phyloP scores from a whole-genome alignment of 2,888 invertebrate species.

The Liopterus haemorrhoidalis region DNA sequence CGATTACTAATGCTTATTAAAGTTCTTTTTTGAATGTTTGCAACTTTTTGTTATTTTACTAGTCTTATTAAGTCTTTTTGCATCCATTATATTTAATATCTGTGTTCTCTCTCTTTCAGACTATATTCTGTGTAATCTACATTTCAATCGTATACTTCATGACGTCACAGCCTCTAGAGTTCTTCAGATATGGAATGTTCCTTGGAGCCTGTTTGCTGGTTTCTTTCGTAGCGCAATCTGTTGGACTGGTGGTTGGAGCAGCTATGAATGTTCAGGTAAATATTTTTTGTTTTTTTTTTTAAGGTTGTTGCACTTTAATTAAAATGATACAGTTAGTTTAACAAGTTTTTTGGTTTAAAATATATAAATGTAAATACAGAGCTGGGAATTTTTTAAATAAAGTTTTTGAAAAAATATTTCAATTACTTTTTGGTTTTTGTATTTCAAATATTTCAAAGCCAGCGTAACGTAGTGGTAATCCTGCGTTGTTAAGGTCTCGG shows the following conservation, averaged over 20 bases:
- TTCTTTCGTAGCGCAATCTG: constrained; percentile 91
- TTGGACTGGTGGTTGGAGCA: constrained; percentile 91
- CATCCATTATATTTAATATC: constrained; percentile 1
- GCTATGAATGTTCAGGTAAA: constrained; percentile 84
- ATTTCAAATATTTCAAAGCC: constrained; percentile 2
- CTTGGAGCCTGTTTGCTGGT: constrained; percentile 80
- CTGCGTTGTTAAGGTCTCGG: no score
- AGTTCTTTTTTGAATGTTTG: not conserved
- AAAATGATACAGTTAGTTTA: not conserved
- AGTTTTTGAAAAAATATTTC: not conserved
- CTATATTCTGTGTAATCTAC: constrained; percentile 88
- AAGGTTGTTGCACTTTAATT: constrained; percentile 10
- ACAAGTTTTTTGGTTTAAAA: not conserved
- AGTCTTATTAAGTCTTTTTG: constrained; percentile 3
- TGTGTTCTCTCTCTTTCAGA: no score
- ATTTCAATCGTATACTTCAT: constrained; percentile 89
- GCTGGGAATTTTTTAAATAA: constrained; percentile 3
- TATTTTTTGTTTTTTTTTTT: constrained; percentile 8
- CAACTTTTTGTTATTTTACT: not conserved
- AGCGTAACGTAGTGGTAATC: no score
- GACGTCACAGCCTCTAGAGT: constrained; percentile 86
- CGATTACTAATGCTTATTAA: no score
- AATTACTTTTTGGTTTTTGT: not conserved
- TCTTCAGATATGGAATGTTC: constrained; percentile 82
- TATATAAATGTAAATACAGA: no score